Evolutionary conservation across 1,140 invertebrate genomes (phyloP).

Genomic region (Pogonognathellus flavescens): DNA sequence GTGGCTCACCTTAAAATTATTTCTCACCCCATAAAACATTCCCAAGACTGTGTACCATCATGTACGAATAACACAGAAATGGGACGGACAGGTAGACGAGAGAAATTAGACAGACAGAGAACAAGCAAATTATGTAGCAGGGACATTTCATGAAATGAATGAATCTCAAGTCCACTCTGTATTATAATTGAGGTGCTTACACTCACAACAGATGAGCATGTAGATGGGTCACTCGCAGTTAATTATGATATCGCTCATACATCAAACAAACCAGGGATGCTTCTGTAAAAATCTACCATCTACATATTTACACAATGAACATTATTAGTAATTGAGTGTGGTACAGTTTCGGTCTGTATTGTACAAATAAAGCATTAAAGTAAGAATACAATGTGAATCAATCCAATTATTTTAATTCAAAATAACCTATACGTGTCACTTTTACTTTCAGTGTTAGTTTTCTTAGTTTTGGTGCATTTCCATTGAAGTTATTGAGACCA

Average conservation of each 20-base stretch:
- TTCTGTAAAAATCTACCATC: too few species aligned
- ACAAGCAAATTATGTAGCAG: constrained; percentile 18
- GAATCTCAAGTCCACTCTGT: constrained; percentile 5
- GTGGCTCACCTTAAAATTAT: constrained; percentile 31
- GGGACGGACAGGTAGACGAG: not conserved
- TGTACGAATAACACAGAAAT: not conserved
- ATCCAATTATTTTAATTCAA: constrained; percentile 6
- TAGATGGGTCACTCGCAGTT: not conserved
- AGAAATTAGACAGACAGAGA: not conserved
- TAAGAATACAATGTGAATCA: not conserved
- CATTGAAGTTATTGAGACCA: not conserved
- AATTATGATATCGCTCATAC: constrained; percentile 18
- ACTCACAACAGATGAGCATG: not conserved
- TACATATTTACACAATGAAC: too few species aligned
- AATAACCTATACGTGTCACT: not conserved
- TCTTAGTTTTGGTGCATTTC: not conserved
- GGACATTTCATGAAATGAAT: constrained; percentile 5
- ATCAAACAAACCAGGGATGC: not conserved
- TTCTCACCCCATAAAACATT: constrained; percentile 42
- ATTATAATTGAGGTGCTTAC: constrained; percentile 4
- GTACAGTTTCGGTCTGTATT: too few species aligned
- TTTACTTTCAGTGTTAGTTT: constrained; percentile 13
- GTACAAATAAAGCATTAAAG: too few species aligned
- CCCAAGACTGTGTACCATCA: not conserved
- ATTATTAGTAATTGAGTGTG: too few species aligned